A percentile compares a stretch with the other conserved stretches of the same genome.
Conservation (phyloP, 2,797 vertebrate genomes). For the Galago senegalensis region DNA sequence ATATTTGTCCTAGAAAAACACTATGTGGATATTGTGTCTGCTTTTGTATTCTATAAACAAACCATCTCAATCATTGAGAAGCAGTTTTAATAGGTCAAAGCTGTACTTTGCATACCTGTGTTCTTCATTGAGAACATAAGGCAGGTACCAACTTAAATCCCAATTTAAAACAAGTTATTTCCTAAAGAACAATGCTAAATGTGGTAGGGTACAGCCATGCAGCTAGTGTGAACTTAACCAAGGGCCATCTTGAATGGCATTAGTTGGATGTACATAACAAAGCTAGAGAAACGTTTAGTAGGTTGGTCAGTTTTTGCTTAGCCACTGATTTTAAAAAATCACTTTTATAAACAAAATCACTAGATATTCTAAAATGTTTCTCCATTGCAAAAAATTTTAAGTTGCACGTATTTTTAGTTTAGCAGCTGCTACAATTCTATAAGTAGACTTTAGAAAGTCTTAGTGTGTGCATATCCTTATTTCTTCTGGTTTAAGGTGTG, state of each 20-base stretch:
- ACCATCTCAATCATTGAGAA: neutral
- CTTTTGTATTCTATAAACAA: neutral
- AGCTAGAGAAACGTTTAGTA: neutral
- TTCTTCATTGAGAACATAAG: neutral
- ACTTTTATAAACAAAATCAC: neutral
- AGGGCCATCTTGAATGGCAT: neutral
- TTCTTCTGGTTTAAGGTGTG: neutral
- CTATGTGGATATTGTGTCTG: neutral
- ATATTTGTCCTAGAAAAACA: neutral
- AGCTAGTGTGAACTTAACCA: neutral
- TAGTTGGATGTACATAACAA: neutral
- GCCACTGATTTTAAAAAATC: neutral
- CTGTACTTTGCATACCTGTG: neutral
- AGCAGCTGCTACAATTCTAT: neutral
- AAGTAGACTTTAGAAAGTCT: neutral
- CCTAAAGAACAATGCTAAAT: neutral
- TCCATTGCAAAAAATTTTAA: neutral
- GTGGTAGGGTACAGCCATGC: neutral
- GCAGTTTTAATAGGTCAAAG: neutral
- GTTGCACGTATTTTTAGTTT: neutral
- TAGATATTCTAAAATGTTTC: slow-evolving; percentile 7
- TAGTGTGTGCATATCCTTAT: neutral
- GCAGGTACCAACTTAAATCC: neutral
- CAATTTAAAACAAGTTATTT: neutral
- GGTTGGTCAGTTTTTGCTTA: neutral